Base-by-base conservation (phyloP, 1,140 invertebrate genomes). In the Drosophila quadrilineata region DNA sequence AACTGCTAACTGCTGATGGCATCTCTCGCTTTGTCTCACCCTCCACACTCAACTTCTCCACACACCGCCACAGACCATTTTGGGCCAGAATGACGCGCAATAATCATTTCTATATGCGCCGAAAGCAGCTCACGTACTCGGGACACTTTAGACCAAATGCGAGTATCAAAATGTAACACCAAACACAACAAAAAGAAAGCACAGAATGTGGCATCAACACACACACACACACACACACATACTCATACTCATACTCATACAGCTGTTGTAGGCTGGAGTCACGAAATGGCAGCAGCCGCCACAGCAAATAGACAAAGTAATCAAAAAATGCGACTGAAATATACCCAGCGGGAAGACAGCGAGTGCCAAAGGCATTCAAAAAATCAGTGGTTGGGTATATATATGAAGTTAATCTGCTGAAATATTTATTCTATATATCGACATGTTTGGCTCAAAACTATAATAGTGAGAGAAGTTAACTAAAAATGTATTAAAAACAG, bases 261-360 rank as follows among this genome's bases (percentile, higher is more conserved):
- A 16, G 57, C n/a, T 17, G 29, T 21, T 16, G 41, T 24, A 3
- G 5, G 12, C 2, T 41, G 31, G 17, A 68, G 58, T 62, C 66
- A 68, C 65, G 59, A 33, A 60, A 45, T 56, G 52, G 58, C 28
- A 75, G 64, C 60, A 74, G 56, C 59, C 63, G 46, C 75, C 57
- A 71, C 76, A 68, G 66, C 79, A 79, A 84, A 85, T 85, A 79
- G 74, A 84, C 73, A 77, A 74, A 73, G 57, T 74, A 84, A 84
- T 84, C 60, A 79, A 77, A 75, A 68, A 19, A 41, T 24, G 41
- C 31, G 48, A 53, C 28, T 24, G 4, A 0, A 3, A 38, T 17
- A 48, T 43, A 48, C 64, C 69, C 70, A 50, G 31, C 19, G 6
- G 22, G n/a, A 66, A 36, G 10, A 1, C 48, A 16, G 3, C 5